These are phyloP conservation scores for Jordanella pulchra DNA, from an alignment of 2,797 vertebrate species.

Conservation along the genomic window DNA sequence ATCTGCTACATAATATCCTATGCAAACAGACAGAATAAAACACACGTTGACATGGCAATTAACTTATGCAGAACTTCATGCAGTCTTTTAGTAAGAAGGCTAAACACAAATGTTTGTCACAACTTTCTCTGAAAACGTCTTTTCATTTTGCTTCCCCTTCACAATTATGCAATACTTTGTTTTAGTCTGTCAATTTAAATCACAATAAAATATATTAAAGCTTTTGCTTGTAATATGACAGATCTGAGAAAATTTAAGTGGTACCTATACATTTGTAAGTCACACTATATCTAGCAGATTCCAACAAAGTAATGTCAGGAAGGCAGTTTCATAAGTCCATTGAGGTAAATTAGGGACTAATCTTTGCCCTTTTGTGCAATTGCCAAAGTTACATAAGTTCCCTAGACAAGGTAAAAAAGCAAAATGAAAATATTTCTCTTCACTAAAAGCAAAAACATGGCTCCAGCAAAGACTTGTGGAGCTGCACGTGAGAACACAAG, in stretches of 20 bases:
- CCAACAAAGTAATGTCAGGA: background rate
- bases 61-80: background rate
- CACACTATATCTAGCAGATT: background rate
- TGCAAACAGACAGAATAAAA: background rate
- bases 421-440: conserved; percentile 61
- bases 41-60: no score
- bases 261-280: background rate
- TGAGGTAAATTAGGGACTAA: conserved; percentile 33
- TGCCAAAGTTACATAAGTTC: conserved; percentile 55
- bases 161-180: background rate
- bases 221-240: background rate
- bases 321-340: conserved; percentile 36
- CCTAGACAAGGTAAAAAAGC: conserved; percentile 68
- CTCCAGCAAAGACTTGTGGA: conserved; percentile 28
- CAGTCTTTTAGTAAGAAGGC: background rate
- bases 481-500: conserved; percentile 44
- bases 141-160: background rate
- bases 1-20: background rate
- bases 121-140: background rate
- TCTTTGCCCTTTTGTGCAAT: conserved; percentile 34
- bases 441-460: conserved; percentile 32
- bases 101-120: background rate
- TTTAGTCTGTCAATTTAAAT: background rate
- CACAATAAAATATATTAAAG: background rate
- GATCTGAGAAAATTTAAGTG: background rate